phyloP scores from a whole-genome alignment of 2,888 invertebrate species.

The Oxyscelio sp. region DNA sequence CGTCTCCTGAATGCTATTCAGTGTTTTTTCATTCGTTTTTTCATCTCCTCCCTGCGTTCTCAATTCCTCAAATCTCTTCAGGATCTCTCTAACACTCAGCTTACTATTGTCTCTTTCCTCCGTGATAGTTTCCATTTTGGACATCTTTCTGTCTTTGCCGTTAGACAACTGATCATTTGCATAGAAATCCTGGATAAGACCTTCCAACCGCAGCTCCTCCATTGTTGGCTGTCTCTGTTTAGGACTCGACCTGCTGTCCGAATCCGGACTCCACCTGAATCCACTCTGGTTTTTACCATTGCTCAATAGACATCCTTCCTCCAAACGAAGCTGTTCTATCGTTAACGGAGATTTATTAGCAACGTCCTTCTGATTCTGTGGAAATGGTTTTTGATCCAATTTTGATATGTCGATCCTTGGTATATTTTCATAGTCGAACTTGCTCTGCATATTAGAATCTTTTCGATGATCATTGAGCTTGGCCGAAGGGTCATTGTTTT shows the following conservation, averaged over 20 bases:
- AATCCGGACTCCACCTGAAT: constrained; percentile 72
- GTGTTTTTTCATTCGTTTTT: constrained; percentile 85
- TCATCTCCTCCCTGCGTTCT: constrained; percentile 85
- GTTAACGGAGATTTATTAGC: constrained; percentile 79
- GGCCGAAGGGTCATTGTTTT: constrained; percentile 48
- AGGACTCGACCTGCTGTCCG: constrained; percentile 63
- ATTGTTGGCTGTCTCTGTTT: constrained; percentile 73
- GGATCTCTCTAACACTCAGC: constrained; percentile 94
- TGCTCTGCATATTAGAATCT: constrained; percentile 76
- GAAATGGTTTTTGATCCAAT: constrained; percentile 81
- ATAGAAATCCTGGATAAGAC: constrained; percentile 85
- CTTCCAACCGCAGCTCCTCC: constrained; percentile 82
- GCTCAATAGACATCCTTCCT: constrained; percentile 83
- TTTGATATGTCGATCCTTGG: constrained; percentile 86
- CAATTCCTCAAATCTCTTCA: constrained; percentile 94
- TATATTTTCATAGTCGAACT: constrained; percentile 87
- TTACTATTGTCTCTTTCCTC: constrained; percentile 94
- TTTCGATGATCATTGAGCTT: constrained; percentile 46
- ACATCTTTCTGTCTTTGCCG: constrained; percentile 81
- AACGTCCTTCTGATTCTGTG: constrained; percentile 57
- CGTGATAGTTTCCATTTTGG: constrained; percentile 93
- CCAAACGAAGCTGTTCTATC: constrained; percentile 85
- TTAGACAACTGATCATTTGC: constrained; percentile 82
- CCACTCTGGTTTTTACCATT: constrained; percentile 79
- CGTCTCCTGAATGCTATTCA: constrained; percentile 88